Base-by-base conservation (phyloP, 2,797 vertebrate species). In the Clarias laeviceps region DNA sequence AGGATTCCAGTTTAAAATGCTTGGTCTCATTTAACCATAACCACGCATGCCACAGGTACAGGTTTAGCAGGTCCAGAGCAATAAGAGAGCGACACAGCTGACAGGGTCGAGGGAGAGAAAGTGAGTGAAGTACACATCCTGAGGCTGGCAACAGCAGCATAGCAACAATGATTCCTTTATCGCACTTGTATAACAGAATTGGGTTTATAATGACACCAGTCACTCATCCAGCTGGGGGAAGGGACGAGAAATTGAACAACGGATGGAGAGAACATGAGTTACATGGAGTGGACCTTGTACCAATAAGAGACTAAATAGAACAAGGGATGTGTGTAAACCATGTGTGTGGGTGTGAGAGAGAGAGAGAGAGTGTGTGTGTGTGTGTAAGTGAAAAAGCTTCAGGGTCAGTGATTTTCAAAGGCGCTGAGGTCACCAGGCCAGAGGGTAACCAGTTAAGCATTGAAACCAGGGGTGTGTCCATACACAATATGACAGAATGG, bases 81-180 rank as follows among this genome's bases (percentile, higher is more conserved):
- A 15, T 76, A n/a, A 61, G 54, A 79, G 80, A 80, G 27, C 50
- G 34, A 76, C 12, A 72, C 18, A 81, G 15, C 27, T 27, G 34
- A 84, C 78, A 54, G 50, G 12, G 14, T 54, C 14, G 87, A 88
- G 83, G 84, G 85, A 90, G 89, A 89, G 81, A 82, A 85, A 90
- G 88, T 85, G 91, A 89, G 54, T 37, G 81, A 88, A 88, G 85
- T 50, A 85, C 14, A 82, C 64, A 57, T 82, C 56, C 34, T 69
- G 64, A 27, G 77, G 37, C 90, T 84, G 20, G 54, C 64, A 88
- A 87, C 88, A 83, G 88, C 89, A 91, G 88, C 82, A 84, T 84
- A 85, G 88, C 92, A 94, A 95, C 94, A 96, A 95, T 94, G 94
- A 93, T 91, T 92, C 92, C 92, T 95, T 95, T 95, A 93, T 95